These are phyloP conservation scores for Melitaea athalia DNA, from an alignment of 2,888 invertebrate genomes.

Conservation along the genomic window DNA sequence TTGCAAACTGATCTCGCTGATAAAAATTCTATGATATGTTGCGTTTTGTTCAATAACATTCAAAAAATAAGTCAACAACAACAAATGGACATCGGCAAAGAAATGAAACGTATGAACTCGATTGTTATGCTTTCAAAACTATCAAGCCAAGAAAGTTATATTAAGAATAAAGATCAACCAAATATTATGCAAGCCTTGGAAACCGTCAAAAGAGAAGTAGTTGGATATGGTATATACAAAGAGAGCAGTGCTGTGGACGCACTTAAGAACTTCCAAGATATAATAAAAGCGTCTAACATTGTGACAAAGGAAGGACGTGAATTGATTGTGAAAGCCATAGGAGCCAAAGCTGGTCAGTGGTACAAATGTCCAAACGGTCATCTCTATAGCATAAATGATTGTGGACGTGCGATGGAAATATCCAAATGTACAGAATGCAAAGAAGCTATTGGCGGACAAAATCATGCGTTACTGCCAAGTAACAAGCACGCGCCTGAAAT, in stretches of 20 bases:
- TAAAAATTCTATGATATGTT: constrained; percentile 50
- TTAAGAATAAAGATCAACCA: constrained; percentile 24
- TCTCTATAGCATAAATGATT: constrained; percentile 84
- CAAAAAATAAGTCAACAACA: constrained; percentile 67
- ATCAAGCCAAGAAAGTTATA: constrained; percentile 43
- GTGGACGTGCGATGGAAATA: constrained; percentile 84
- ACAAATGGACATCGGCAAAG: constrained; percentile 61
- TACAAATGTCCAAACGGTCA: constrained; percentile 88
- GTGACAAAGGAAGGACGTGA: constrained; percentile 66
- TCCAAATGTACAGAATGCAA: constrained; percentile 82
- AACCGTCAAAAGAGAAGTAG: constrained; percentile 47
- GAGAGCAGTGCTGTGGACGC: constrained; percentile 47
- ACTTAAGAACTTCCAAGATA: constrained; percentile 51
- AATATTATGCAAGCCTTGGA: constrained; percentile 43
- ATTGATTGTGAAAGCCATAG: constrained; percentile 82
- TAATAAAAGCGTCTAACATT: constrained; percentile 50
- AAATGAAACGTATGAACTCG: constrained; percentile 60
- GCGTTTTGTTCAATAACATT: constrained; percentile 47
- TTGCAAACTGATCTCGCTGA: constrained; percentile 45
- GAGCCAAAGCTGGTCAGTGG: constrained; percentile 84
- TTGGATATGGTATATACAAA: constrained; percentile 49
- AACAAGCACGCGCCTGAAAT: constrained; percentile 80
- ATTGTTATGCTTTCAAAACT: constrained; percentile 58
- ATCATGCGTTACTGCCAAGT: constrained; percentile 66
- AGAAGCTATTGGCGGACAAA: constrained; percentile 76